phyloP scores from a whole-genome alignment of 1,140 invertebrate genomes.

The Zophobas morio region DNA sequence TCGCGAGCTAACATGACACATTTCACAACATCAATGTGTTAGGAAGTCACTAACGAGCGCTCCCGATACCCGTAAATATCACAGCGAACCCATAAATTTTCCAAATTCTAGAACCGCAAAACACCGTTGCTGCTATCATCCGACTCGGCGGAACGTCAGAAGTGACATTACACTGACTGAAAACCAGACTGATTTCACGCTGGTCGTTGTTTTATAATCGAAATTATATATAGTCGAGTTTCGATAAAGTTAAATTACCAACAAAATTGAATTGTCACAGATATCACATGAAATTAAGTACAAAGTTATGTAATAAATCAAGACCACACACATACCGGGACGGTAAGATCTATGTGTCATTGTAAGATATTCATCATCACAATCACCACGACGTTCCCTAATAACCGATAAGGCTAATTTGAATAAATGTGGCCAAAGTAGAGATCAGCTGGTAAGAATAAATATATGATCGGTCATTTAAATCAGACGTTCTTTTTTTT shows the following conservation, averaged over 20 bases:
- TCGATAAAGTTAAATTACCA: conserved; percentile 1
- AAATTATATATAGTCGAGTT: not conserved
- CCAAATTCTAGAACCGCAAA: conserved; percentile 8
- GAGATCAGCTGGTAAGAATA: conserved; percentile 4
- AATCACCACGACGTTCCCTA: conserved; percentile 14
- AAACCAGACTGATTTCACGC: not conserved
- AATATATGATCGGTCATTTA: not conserved
- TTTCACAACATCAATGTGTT: conserved; percentile 67
- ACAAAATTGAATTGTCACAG: conserved; percentile 29
- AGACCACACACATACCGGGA: conserved; percentile 43
- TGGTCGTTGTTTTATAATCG: not conserved
- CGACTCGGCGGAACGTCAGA: not conserved
- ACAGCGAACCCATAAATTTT: conserved; percentile 41
- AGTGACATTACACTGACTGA: not conserved
- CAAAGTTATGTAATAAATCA: conserved; percentile 40
- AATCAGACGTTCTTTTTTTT: conserved; percentile 15
- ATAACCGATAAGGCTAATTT: conserved; percentile 24
- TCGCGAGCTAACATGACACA: conserved; percentile 63
- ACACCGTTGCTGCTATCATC: not conserved
- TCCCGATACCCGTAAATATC: conserved; percentile 44
- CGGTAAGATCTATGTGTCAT: conserved; percentile 17
- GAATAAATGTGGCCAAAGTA: conserved; percentile 7
- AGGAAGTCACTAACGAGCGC: conserved; percentile 65
- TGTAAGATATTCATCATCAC: conserved; percentile 16
- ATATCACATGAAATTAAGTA: conserved; percentile 15